These are phyloP conservation scores for Dastarcus helophoroides DNA, from an alignment of 2,888 invertebrate species.

Conservation along the genomic window DNA sequence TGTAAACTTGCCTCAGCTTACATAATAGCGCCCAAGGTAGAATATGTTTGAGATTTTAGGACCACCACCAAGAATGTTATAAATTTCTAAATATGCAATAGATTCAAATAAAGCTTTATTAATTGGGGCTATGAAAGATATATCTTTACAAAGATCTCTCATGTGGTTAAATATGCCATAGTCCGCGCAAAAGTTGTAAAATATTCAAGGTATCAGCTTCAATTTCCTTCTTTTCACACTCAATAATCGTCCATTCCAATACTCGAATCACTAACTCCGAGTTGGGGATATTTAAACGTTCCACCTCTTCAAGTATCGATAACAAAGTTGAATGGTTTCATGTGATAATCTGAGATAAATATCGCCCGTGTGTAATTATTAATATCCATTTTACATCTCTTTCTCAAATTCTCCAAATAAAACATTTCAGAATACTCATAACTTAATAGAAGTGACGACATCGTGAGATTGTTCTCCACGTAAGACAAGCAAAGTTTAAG, in stretches of 20 bases:
- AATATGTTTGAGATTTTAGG: not conserved
- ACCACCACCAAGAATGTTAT: not conserved
- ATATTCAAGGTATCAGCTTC: not conserved
- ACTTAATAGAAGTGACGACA: not conserved
- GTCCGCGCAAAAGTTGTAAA: not conserved
- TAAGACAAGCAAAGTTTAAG: not conserved
- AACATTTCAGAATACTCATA: conserved; percentile 1
- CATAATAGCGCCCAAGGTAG: not conserved
- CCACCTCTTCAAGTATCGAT: not conserved
- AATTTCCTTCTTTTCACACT: not conserved
- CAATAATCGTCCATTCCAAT: conserved; percentile 1
- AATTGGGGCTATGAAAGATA: not conserved
- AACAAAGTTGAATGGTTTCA: conserved; percentile 1
- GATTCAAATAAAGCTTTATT: not conserved
- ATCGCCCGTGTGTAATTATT: not conserved
- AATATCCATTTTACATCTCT: not conserved
- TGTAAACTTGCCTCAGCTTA: not conserved
- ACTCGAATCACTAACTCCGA: not conserved
- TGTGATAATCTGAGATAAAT: not conserved
- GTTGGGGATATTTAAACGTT: not conserved
- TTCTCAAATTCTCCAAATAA: conserved; percentile 1
- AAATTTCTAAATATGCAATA: not conserved
- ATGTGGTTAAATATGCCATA: not conserved
- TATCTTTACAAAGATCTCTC: not conserved
- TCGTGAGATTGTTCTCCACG: not conserved